Evolutionary conservation across 2,888 invertebrate genomes (phyloP).

Genomic region (Petrophora chlorosata): DNA sequence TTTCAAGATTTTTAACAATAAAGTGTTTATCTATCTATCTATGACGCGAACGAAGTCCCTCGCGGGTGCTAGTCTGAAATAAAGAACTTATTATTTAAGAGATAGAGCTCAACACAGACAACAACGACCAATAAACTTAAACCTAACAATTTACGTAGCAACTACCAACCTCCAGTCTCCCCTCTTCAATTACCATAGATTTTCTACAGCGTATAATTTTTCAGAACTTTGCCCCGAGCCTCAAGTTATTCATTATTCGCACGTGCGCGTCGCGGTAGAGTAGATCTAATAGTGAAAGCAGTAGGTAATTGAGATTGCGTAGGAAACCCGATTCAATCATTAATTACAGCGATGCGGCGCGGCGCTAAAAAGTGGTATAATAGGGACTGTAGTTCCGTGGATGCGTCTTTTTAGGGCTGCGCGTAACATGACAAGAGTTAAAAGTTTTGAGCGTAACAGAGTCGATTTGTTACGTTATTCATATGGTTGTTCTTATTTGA

Average conservation of each 20-base stretch:
- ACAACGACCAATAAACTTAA: no score
- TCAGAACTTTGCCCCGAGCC: slow-evolving; percentile 1
- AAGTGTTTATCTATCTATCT: no score
- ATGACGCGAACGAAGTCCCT: no score
- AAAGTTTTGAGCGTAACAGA: no score
- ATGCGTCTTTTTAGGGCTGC: slow-evolving; percentile 23
- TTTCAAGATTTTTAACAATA: no score
- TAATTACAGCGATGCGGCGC: slow-evolving; percentile 30
- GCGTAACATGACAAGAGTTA: background rate
- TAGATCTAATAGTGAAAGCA: slow-evolving; percentile 60
- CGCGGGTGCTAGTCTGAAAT: no score
- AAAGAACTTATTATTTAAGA: no score
- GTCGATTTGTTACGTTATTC: background rate
- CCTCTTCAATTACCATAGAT: no score
- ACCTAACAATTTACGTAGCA: no score
- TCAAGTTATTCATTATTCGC: slow-evolving; percentile 15
- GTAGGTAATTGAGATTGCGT: slow-evolving; percentile 41
- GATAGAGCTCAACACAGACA: no score
- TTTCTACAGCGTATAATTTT: background rate
- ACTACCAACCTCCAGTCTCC: no score
- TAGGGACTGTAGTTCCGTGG: slow-evolving; percentile 25
- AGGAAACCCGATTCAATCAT: slow-evolving; percentile 41
- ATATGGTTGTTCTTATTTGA: no score
- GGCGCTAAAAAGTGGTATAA: slow-evolving; percentile 27
- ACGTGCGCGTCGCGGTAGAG: slow-evolving; percentile 46